Percentiles rank a stretch among this genome's conserved stretches.
Conservation (phyloP, 2,113 vertebrate species). For the Micromys minutus region DNA sequence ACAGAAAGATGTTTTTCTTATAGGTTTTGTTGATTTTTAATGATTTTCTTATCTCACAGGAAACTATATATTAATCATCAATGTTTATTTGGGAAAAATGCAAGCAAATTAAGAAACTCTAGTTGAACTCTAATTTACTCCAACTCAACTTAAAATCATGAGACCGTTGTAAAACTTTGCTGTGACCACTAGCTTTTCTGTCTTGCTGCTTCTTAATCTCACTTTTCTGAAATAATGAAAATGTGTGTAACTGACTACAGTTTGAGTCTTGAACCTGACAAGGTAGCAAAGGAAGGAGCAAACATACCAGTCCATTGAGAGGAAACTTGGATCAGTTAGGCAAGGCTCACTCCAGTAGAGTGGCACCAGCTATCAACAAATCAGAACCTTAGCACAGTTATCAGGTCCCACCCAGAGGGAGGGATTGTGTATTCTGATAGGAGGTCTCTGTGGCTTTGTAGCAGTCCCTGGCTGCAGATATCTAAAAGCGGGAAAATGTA, state of each 20-base stretch:
- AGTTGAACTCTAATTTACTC: not conserved
- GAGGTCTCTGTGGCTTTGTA: not conserved
- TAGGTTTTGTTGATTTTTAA: constrained; percentile 61
- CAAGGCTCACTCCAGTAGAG: not conserved
- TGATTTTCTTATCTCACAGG: not conserved
- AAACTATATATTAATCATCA: constrained; percentile 26
- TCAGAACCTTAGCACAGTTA: not conserved
- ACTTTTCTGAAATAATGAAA: not conserved
- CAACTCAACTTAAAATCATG: not conserved
- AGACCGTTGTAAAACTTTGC: not conserved
- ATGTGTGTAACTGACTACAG: not conserved
- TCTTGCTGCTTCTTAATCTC: not conserved
- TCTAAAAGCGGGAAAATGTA: not conserved
- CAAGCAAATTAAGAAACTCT: constrained; percentile 19
- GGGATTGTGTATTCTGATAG: not conserved
- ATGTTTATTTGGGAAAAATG: not conserved
- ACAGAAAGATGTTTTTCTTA: constrained; percentile 74
- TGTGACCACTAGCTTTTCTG: not conserved
- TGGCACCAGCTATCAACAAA: not conserved
- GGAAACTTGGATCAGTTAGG: not conserved
- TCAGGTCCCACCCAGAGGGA: not conserved
- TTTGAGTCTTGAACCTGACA: not conserved
- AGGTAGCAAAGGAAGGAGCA: not conserved
- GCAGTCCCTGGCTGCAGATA: not conserved
- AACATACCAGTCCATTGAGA: not conserved